Percentiles rank a stretch among this genome's conserved stretches.
Conservation (phyloP, 30 jellyfish, hydroid and myxozoan genomes). For the Hydractinia symbiolongicarpus region DNA sequence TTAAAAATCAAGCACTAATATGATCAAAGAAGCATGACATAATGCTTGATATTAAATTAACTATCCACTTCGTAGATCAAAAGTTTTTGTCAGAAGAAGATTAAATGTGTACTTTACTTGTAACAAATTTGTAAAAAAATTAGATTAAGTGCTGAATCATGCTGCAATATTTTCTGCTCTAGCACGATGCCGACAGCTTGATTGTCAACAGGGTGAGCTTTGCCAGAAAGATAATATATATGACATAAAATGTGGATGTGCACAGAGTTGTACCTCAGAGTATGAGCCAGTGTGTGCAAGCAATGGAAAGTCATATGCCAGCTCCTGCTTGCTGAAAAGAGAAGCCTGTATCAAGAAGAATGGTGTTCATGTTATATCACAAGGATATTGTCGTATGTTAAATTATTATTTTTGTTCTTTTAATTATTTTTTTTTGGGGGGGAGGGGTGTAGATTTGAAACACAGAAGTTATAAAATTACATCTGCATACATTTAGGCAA, state of each 20-base stretch:
- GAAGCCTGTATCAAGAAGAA: slow-evolving; percentile 45
- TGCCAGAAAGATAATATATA: slow-evolving; percentile 36
- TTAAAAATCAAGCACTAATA: too few relatives aligned
- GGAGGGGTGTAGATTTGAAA: too few relatives aligned
- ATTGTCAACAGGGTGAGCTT: slow-evolving; percentile 41
- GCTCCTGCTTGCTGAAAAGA: slow-evolving; percentile 40
- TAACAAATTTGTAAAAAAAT: neutral
- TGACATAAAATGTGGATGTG: slow-evolving; percentile 53
- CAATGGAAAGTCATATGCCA: slow-evolving; percentile 64
- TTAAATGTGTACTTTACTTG: neutral
- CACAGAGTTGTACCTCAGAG: slow-evolving; percentile 30
- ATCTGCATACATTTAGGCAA: too few relatives aligned
- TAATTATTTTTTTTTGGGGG: too few relatives aligned
- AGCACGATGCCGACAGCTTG: slow-evolving; percentile 41
- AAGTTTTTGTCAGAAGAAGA: neutral
- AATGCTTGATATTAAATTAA: too few relatives aligned
- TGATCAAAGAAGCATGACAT: too few relatives aligned
- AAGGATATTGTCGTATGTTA: slow-evolving; percentile 65
- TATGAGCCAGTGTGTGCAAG: slow-evolving; percentile 59
- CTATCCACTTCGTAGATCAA: too few relatives aligned
- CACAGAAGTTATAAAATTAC: too few relatives aligned
- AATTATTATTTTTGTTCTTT: neutral
- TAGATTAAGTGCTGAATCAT: too few relatives aligned
- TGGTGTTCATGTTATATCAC: slow-evolving; percentile 30
- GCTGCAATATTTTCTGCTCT: too few relatives aligned